Evolutionary conservation across 1,140 invertebrate species (phyloP), one percentile per base, ranked within the genome.

Genomic region (Popillia japonica): DNA sequence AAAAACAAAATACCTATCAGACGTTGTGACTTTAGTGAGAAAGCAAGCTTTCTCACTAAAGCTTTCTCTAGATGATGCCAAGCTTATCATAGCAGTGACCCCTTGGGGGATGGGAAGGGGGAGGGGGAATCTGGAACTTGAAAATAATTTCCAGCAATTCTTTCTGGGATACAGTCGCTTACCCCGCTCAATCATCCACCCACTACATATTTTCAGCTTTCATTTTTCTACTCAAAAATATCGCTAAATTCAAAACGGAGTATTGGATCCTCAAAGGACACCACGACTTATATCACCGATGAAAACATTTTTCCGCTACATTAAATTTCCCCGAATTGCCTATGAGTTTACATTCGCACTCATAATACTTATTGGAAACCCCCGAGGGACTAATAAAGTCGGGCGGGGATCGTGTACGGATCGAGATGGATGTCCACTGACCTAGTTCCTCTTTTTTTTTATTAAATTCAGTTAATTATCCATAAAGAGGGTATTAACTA

Each of bases 381-480:
- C 27, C 61, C 61, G 14, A 68, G 61, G 11, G 61, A 68, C 61
- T 27, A 68, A 68, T 68, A 68, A 22, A 68, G 22, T 68, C 61
- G 61, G 23, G 7, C 27, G 10, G 1, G 61, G 61, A 34, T 68
- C 61, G 27, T 68, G 22, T 34, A 10, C 27, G 27, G 2, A 68
- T 27, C 27, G 61, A 0, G 27, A 68, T 4, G 10, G 61, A 20
- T 20, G 22, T 22, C 20, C 1, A 22, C 8, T 27, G 61, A 7
- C 61, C 61, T 27, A 68, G 11, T 68, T 34, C 27, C 27, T 34
- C n/a, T n/a, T n/a, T 64, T 22, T 23, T 55, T 27, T 68, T 27
- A 68, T 68, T 68, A 68, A 68, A 68, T 68, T 68, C 22, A 7
- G 22, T 68, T 68, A 68, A 68, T 68, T 68, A 34, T 68, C 61